Base-by-base conservation (phyloP, 2,113 vertebrate species). In the Myanophis thanlyinensis region DNA sequence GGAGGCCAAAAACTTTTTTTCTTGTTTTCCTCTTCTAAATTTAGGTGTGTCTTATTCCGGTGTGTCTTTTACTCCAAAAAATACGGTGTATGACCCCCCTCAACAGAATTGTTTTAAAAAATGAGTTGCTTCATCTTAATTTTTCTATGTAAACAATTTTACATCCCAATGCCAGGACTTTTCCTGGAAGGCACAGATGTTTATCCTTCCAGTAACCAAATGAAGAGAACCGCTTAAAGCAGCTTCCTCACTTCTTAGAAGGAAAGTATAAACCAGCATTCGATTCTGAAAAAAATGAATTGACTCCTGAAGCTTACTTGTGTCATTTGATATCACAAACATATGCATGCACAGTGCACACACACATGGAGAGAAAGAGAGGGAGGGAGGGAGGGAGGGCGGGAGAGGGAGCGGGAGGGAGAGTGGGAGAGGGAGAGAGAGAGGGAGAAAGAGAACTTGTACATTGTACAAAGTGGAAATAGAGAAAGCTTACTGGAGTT, bases 401-500 rank as follows among this genome's bases (percentile, higher is more conserved):
- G 5, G 25, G 1, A n/a, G 3, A 12, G 56, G 12, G 47, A 52
- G 1, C 48, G 10, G 11, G 7, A 25, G 49, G 3, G 49, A 49
- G 49, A 51, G 11, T 12, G 5, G 13, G 2, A 51, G 2, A 51
- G 49, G 49, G 49, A 12, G 49, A 13, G 49, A 49, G 49, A 51
- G 11, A 51, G 5, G 13, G 2, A 25, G 2, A 51, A 12, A 51
- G 35, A 48, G 8, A 49, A 94, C 73, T 93, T 9, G 2, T 52
- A 23, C 12, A 40, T 12, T n/a, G 59, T 62, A 62, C 59, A 48
- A 11, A 89, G 2, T 30, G 4, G 1, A 73, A 35, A 62, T 18
- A 49, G 18, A 87, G 40, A 20, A 20, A 90, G 54, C 98, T 98
- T 98, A 99, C 99, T 49, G 98, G 98, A 93, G 98, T 97, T 84